Evolutionary conservation across 2,113 vertebrate genomes (phyloP), one percentile per base, ranked within the genome.

Genomic region (Nettapus auritus): DNA sequence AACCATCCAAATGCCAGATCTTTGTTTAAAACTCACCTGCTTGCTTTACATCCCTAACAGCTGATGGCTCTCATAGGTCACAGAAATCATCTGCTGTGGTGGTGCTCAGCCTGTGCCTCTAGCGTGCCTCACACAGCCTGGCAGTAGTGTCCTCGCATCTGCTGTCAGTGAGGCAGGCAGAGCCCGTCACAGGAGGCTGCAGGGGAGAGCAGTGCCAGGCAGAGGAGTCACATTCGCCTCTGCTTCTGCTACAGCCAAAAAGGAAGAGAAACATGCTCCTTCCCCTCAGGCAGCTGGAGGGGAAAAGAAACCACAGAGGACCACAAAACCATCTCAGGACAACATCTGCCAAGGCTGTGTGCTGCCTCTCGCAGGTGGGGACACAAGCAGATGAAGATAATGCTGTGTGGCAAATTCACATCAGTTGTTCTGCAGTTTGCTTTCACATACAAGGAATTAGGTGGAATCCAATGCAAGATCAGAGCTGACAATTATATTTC

Each of bases 361-460:
- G 2, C 75, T 6, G 36, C 92, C 73, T 67, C 68, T 38, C 36
- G 83, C 23, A 8, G 46, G 60, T 52, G 5, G 15, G 83, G 36
- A 71, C 69, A 59, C 31, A 57, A 42, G 56, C 46, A 13, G 4
- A 2, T 6, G 83, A 64, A 84, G 60, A 78, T 64, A 86, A 14
- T 25, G 26, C 81, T 64, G 33, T 23, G 69, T 62, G 79, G 75
- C 86, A 81, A 9, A 11, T 60, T 79, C 10, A 28, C 68, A 50
- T 77, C 68, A 19, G n/a, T 78, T 83, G 42, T 84, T 75, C 77
- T 89, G 77, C 25, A 67, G 83, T 69, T 93, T 89, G 89, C 84
- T 92, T 78, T 94, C 70, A 69, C 53, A 68, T 10, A 29, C 83
- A 46, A 52, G 56, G 83, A 86, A 86, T 78, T 83, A 86, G 90